phyloP scores from a whole-genome alignment of 1,140 invertebrate species.

The Calycopis cecrops region DNA sequence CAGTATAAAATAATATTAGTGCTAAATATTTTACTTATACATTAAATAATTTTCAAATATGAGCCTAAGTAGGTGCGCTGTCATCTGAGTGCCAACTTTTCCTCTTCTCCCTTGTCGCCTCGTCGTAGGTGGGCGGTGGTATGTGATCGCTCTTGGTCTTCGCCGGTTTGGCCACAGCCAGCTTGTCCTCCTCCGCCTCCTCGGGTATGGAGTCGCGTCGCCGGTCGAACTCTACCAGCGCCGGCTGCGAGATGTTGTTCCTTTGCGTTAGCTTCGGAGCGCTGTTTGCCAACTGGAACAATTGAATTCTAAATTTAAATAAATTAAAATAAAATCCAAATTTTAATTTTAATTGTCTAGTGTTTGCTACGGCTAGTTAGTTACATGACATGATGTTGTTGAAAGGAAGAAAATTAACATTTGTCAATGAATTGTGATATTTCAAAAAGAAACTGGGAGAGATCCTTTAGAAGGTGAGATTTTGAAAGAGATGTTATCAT shows the following conservation, averaged over 20 bases:
- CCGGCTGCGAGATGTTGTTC: conserved; percentile 77
- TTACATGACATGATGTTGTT: neutral
- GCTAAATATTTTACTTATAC: neutral
- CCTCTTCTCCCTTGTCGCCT: conserved; percentile 55
- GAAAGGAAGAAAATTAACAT: neutral
- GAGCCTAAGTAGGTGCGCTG: conserved; percentile 60
- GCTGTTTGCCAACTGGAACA: conserved; percentile 74
- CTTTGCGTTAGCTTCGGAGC: conserved; percentile 77
- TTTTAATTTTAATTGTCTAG: neutral
- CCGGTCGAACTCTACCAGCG: conserved; percentile 66
- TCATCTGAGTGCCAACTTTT: conserved; percentile 75
- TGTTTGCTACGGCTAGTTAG: too few relatives aligned
- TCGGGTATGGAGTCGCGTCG: conserved; percentile 72
- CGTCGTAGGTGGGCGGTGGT: conserved; percentile 56
- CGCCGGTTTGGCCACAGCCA: conserved; percentile 41
- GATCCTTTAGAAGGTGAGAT: too few relatives aligned
- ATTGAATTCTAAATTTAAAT: too few relatives aligned
- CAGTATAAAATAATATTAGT: neutral
- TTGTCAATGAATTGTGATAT: neutral
- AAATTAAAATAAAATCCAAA: neutral
- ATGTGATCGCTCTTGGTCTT: conserved; percentile 54
- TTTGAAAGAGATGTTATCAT: too few relatives aligned
- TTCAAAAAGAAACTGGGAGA: too few relatives aligned
- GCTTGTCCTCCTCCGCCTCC: conserved; percentile 65
- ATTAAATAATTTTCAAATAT: conserved; percentile 7